These are phyloP conservation scores for Xerus inauris DNA, from an alignment of 2,113 vertebrate species.

Conservation along the genomic window DNA sequence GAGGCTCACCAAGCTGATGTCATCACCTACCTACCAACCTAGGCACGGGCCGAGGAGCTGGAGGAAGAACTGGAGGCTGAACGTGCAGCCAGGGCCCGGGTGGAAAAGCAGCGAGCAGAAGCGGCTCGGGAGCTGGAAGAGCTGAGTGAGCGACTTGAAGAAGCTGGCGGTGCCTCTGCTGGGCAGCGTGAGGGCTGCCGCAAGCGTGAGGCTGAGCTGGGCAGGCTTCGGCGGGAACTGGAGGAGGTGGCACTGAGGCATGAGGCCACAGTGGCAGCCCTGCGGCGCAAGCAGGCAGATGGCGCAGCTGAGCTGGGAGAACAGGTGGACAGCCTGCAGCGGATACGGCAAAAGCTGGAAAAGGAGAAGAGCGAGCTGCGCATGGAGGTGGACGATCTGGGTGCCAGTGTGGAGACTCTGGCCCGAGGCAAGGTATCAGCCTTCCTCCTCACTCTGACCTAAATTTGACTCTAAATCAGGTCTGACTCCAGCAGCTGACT, in stretches of 20 bases:
- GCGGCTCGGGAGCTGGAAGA: constrained; percentile 94
- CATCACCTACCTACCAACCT: fast-evolving
- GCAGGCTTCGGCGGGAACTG: constrained; percentile 93
- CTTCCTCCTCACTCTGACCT: background rate
- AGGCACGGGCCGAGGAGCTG: constrained; percentile 94
- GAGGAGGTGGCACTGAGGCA: constrained; percentile 94
- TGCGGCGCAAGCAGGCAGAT: constrained; percentile 94
- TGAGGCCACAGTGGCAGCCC: constrained; percentile 87
- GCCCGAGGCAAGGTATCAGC: constrained; percentile 91
- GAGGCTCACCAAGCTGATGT: background rate
- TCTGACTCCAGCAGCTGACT: background rate
- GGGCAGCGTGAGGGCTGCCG: constrained; percentile 93
- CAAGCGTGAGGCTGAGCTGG: constrained; percentile 92
- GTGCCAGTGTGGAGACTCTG: constrained; percentile 92
- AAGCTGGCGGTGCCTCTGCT: constrained; percentile 91
- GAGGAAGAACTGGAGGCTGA: constrained; percentile 96
- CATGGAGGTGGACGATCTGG: constrained; percentile 94
- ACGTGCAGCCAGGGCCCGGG: constrained; percentile 90
- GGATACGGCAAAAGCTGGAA: constrained; percentile 95
- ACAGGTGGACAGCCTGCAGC: constrained; percentile 94
- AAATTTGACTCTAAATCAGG: background rate
- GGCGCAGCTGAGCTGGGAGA: constrained; percentile 90
- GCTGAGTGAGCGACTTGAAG: constrained; percentile 94
- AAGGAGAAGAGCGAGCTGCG: constrained; percentile 94
- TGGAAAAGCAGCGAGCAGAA: constrained; percentile 94